Percentiles rank a stretch among this genome's conserved stretches.
Evolutionary conservation across 1,140 invertebrate species (phyloP).

Genomic region (Brachionus asplanchnoidis): DNA sequence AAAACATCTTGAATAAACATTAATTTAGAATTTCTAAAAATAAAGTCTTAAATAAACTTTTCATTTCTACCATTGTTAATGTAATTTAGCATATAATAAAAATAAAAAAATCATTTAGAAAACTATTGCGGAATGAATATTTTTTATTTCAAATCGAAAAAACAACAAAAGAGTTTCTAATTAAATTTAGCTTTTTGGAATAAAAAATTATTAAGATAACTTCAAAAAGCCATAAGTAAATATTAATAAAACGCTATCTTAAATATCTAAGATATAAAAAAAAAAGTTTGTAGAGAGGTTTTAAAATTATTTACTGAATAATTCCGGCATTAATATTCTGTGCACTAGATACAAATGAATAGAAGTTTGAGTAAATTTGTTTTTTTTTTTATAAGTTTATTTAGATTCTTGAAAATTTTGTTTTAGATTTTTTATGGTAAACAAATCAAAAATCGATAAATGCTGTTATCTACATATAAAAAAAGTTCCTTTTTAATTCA

Average conservation of each 20-base stretch:
- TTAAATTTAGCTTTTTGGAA: neutral
- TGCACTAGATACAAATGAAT: neutral
- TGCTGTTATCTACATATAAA: neutral
- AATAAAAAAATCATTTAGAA: neutral
- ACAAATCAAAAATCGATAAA: constrained; percentile 4
- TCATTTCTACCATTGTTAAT: neutral
- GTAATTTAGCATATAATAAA: neutral
- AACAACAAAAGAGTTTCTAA: neutral
- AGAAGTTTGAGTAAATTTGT: neutral
- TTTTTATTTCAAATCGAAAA: neutral
- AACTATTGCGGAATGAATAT: neutral
- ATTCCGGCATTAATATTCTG: neutral
- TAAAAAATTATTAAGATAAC: neutral
- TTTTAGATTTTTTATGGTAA: neutral
- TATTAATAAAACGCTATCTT: neutral
- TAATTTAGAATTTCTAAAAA: neutral
- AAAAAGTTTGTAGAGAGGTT: neutral
- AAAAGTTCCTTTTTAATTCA: neutral
- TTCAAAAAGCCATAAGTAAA: neutral
- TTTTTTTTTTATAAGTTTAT: neutral
- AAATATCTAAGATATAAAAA: neutral
- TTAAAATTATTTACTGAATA: neutral
- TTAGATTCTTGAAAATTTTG: neutral
- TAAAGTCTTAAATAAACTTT: neutral
- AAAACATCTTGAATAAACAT: constrained; percentile 4